Evolutionary conservation across 2,888 invertebrate species (phyloP).

Genomic region (Cosmia trapezina): DNA sequence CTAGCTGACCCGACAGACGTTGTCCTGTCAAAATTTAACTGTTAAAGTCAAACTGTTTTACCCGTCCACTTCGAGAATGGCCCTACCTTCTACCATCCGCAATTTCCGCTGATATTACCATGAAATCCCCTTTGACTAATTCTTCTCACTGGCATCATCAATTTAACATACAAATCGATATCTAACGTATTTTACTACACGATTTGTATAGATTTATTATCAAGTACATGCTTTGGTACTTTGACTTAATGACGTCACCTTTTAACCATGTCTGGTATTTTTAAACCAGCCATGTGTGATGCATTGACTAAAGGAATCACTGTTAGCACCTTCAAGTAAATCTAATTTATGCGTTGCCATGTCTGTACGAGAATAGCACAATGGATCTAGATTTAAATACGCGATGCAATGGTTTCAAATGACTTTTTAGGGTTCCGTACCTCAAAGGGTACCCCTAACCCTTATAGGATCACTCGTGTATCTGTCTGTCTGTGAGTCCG

Average conservation of each 20-base stretch:
- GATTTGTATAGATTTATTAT: constrained; percentile 6
- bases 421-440: too few species aligned
- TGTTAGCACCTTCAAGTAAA: constrained; percentile 20
- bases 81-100: too few species aligned
- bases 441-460: too few species aligned
- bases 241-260: constrained; percentile 17
- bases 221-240: neutral
- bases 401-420: neutral
- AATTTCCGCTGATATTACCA: neutral
- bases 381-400: constrained; percentile 34
- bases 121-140: constrained; percentile 6
- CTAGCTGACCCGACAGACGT: too few species aligned
- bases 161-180: constrained; percentile 18
- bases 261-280: constrained; percentile 33
- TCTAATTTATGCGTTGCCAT: constrained; percentile 31
- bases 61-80: too few species aligned
- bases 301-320: constrained; percentile 32
- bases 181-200: neutral
- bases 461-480: too few species aligned
- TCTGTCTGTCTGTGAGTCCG: too few species aligned
- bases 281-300: constrained; percentile 11
- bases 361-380: constrained; percentile 16
- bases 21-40: too few species aligned
- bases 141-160: neutral
- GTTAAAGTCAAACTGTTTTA: too few species aligned